Conservation (phyloP, 1,140 invertebrate species). For the Drosophila mauritiana region DNA sequence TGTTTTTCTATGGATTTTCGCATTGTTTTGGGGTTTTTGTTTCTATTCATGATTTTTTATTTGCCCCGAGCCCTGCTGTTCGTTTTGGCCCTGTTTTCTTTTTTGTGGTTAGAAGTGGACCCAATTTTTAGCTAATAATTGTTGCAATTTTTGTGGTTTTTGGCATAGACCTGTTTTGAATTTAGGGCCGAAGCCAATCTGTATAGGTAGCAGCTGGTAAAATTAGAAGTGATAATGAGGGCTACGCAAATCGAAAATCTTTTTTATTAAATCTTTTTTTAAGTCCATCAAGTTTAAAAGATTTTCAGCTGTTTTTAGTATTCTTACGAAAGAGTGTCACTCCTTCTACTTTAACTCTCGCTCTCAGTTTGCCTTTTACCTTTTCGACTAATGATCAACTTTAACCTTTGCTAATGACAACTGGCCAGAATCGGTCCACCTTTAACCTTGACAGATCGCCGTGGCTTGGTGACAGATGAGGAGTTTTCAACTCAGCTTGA, state of each 20-base stretch:
- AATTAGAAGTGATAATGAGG: neutral
- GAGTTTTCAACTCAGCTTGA: constrained; percentile 34
- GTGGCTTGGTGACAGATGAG: constrained; percentile 35
- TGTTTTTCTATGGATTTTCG: neutral
- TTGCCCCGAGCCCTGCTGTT: constrained; percentile 54
- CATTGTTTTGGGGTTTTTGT: constrained; percentile 35
- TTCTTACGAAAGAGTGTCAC: neutral
- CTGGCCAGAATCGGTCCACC: constrained; percentile 25
- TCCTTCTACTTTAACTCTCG: constrained; percentile 26
- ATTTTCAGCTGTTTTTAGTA: neutral
- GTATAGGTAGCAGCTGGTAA: neutral
- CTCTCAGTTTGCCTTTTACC: constrained; percentile 48
- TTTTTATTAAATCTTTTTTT: neutral
- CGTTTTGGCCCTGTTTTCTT: constrained; percentile 52
- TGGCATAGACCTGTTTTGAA: constrained; percentile 11
- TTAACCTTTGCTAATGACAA: constrained; percentile 77
- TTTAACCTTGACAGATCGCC: constrained; percentile 48
- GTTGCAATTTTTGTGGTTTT: constrained; percentile 71
- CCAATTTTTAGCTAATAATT: constrained; percentile 77
- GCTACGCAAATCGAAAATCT: too few species aligned
- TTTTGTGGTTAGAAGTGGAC: constrained; percentile 42
- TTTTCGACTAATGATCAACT: constrained; percentile 56
- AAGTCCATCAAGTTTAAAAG: neutral
- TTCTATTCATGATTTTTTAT: constrained; percentile 58
- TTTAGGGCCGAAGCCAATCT: neutral